Percentiles rank a stretch among this genome's conserved stretches.
Conservation (phyloP, 2,888 invertebrate species). For the Isoperla grammatica region DNA sequence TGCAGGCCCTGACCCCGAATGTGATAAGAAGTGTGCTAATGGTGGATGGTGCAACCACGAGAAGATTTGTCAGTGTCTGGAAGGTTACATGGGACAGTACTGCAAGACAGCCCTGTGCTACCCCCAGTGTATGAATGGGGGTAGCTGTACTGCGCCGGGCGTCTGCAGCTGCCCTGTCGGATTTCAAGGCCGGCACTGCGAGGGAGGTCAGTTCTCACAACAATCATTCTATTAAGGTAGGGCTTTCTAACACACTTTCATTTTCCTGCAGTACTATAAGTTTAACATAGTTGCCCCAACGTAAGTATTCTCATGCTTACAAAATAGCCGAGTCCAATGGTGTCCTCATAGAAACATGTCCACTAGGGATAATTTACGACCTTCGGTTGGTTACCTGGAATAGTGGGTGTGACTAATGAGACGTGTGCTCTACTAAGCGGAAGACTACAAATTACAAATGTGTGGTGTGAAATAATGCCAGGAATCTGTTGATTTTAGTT, state of each 20-base stretch:
- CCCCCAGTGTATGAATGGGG: slow-evolving; percentile 89
- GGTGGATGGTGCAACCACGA: slow-evolving; percentile 79
- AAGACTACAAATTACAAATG: too few relatives aligned
- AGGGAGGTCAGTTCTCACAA: slow-evolving; percentile 62
- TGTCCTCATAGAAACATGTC: too few relatives aligned
- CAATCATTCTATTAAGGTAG: too few relatives aligned
- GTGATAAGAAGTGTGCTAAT: slow-evolving; percentile 80
- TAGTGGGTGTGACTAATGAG: too few relatives aligned
- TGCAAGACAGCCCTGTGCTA: slow-evolving; percentile 86
- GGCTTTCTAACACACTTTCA: not conserved
- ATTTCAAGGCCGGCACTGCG: slow-evolving; percentile 85
- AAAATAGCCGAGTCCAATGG: not conserved
- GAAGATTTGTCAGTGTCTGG: slow-evolving; percentile 81
- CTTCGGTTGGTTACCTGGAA: too few relatives aligned
- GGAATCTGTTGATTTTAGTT: too few relatives aligned
- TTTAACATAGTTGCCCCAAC: not conserved
- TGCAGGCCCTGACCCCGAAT: slow-evolving; percentile 83
- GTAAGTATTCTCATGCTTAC: not conserved
- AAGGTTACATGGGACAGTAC: slow-evolving; percentile 86
- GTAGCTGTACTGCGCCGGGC: slow-evolving; percentile 85
- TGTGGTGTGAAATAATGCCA: too few relatives aligned
- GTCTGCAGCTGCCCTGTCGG: slow-evolving; percentile 84
- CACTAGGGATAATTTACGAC: too few relatives aligned
- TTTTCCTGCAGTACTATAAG: not conserved
- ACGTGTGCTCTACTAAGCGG: too few relatives aligned